Percentiles rank a stretch among this genome's conserved stretches.
These are phyloP conservation scores for Acleris laterana DNA, from an alignment of 2,888 invertebrate species.

Conservation along the genomic window DNA sequence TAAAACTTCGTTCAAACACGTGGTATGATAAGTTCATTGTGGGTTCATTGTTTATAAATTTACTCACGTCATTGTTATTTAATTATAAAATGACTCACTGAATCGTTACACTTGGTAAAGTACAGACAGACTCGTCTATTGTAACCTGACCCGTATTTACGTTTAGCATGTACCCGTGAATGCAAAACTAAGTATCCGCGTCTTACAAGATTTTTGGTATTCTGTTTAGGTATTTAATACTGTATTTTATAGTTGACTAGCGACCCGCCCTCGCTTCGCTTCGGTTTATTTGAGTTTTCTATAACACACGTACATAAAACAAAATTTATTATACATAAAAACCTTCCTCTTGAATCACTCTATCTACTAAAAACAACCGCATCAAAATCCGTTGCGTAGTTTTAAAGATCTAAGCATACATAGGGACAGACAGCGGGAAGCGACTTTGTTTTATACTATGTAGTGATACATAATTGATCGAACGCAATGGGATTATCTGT, in stretches of 20 bases:
- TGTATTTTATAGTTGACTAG: neutral
- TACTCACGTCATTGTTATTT: too few species aligned
- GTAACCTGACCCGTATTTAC: conserved; percentile 19
- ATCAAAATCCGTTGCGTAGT: too few species aligned
- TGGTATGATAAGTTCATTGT: neutral
- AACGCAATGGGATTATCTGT: neutral
- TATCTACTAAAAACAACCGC: too few species aligned
- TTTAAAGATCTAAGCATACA: too few species aligned
- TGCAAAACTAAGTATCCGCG: conserved; percentile 11
- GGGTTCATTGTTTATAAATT: too few species aligned
- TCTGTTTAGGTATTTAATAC: conserved; percentile 6
- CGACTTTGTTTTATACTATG: too few species aligned
- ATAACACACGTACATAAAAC: too few species aligned
- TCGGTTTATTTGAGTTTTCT: too few species aligned
- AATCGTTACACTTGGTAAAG: neutral
- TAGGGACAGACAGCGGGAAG: too few species aligned
- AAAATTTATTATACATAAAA: too few species aligned
- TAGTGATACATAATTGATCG: neutral
- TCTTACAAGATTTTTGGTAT: conserved; percentile 26
- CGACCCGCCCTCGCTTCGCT: too few species aligned
- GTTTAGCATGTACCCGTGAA: conserved; percentile 33
- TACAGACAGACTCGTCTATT: conserved; percentile 22
- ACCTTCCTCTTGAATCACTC: too few species aligned
- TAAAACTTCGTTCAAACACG: neutral
- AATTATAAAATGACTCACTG: conserved; percentile 22